Evolutionary conservation across 2,113 vertebrate species (phyloP).

Genomic region (Illadopsis cleaveri): DNA sequence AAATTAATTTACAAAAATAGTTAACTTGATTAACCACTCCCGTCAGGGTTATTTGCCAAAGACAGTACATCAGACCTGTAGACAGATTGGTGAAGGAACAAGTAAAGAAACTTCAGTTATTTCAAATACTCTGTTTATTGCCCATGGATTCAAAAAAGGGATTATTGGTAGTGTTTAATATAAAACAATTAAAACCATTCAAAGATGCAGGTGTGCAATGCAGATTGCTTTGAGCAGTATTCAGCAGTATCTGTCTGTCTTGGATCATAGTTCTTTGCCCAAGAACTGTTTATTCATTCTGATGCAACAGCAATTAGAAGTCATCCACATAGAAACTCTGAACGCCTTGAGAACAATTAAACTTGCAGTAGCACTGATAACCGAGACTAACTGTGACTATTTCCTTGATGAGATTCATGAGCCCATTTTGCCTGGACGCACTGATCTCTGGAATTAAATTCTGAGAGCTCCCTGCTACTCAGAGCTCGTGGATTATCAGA

Average conservation of each 20-base stretch:
- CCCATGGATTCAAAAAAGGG: not conserved
- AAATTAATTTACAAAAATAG: not conserved
- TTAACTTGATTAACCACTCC: not conserved
- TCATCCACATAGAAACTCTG: not conserved
- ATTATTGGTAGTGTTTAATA: not conserved
- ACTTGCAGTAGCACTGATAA: slow-evolving; percentile 17
- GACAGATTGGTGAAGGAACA: not conserved
- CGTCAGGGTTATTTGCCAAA: not conserved
- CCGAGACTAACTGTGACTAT: not conserved
- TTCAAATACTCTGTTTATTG: not conserved
- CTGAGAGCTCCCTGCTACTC: not conserved
- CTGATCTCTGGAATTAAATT: not conserved
- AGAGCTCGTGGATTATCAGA: not conserved
- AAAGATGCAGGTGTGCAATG: not conserved
- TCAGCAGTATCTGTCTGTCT: not conserved
- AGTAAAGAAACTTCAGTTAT: not conserved
- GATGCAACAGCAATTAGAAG: slow-evolving; percentile 32
- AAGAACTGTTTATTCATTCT: slow-evolving; percentile 28
- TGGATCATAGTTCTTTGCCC: not conserved
- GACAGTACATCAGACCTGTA: not conserved
- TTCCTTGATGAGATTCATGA: slow-evolving; percentile 26
- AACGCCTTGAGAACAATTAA: slow-evolving; percentile 9
- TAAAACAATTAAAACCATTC: not conserved
- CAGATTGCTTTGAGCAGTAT: not conserved
- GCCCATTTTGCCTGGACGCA: not conserved